Evolutionary conservation across 2,888 invertebrate species (phyloP), one percentile per base, ranked within the genome.

Genomic region (Diachrysia chrysitis): DNA sequence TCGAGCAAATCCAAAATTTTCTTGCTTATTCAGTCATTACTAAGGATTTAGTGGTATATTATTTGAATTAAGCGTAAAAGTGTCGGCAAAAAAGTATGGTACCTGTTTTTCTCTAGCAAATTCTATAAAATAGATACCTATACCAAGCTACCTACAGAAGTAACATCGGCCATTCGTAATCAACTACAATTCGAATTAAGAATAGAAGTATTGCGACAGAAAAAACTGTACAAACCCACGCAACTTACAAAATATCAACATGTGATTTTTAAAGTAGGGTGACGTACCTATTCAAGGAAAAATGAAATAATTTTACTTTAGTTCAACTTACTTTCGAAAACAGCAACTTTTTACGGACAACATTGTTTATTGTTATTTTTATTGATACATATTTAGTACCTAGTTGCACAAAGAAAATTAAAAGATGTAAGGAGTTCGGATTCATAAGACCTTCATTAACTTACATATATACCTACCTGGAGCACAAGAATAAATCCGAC

Each of bases 1-100:
- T 88, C 85, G 84, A 85, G 85, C 82, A 87, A 90, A 89, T 88
- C 88, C 81, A 82, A 89, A 42, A 89, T 87, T 87, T 83, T 85
- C 81, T 83, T 82, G 64, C 79, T 85, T 75, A 69, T 86, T 86
- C 82, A 84, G 84, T 70, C 66, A 64, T 69, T 67, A 72, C 25
- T 67, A 65, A 69, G 10, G 10, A 32, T 82, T 83, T 82, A 82
- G 69, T 81, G 68, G 64, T 63, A 19, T 64, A 63, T 66, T 66
- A 78, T 83, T 78, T 76, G 63, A 79, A 71, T 75, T 79, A 75
- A 73, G 71, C 58, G 78, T 58, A 71, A 71, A 74, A 76, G 71
- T 79, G 79, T 84, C 32, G 5, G 57, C 51, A 58, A 58, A 58
- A 53, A 37, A n/a, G n/a, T n/a, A n/a, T n/a, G n/a, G n/a, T n/a